Percentiles rank a stretch among this genome's conserved stretches.
These are phyloP conservation scores for Drosophila birchii DNA, from an alignment of 2,888 invertebrate genomes.

Conservation along the genomic window DNA sequence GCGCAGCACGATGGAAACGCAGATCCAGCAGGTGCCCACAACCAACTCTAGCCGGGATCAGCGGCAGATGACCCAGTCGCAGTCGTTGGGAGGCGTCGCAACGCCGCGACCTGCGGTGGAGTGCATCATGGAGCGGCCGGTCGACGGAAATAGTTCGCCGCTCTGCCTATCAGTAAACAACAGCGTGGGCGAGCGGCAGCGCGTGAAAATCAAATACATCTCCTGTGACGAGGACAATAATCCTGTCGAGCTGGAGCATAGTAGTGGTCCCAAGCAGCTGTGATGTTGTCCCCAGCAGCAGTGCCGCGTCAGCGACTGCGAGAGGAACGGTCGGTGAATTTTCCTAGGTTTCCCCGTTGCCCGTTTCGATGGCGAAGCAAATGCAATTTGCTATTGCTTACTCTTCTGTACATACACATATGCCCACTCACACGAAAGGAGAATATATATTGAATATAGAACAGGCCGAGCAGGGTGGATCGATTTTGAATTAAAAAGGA, in stretches of 20 bases:
- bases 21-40: conserved; percentile 74
- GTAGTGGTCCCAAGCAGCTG: conserved; percentile 48
- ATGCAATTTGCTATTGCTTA: conserved; percentile 35
- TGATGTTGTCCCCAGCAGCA: conserved; percentile 47
- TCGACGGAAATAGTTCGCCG: conserved; percentile 65
- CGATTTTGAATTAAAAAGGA: not conserved
- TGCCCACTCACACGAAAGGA: conserved; percentile 2
- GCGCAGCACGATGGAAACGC: conserved; percentile 84
- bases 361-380: conserved; percentile 13
- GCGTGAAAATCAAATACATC: conserved; percentile 79
- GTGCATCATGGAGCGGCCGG: conserved; percentile 62
- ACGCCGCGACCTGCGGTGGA: conserved; percentile 52
- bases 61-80: conserved; percentile 24
- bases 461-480: conserved; percentile 23
- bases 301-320: conserved; percentile 8
- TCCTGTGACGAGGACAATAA: conserved; percentile 83
- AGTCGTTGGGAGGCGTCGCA: not conserved
- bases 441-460: conserved; percentile 1
- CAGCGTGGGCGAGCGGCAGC: conserved; percentile 65
- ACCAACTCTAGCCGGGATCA: conserved; percentile 42
- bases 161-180: conserved; percentile 74
- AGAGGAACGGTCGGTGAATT: conserved; percentile 14
- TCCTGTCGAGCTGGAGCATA: conserved; percentile 66
- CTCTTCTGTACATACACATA: conserved; percentile 24
- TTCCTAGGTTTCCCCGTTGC: not conserved